Conservation (phyloP, 2,888 invertebrate genomes). For the Platycheirus rosarum region DNA sequence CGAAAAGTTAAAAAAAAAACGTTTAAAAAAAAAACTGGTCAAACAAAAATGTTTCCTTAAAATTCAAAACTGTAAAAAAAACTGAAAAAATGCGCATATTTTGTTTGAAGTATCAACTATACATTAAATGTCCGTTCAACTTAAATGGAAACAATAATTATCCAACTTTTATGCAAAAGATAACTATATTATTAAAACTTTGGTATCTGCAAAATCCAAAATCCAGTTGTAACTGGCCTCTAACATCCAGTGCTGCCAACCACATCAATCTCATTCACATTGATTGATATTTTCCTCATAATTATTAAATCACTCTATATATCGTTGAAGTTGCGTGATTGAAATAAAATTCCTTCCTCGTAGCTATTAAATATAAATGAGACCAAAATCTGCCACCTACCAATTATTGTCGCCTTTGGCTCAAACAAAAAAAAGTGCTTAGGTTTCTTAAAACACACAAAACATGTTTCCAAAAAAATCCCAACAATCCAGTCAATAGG, state of each 20-base stretch:
- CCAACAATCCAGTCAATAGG: conserved; percentile 31
- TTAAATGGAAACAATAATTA: too few relatives aligned
- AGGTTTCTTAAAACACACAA: conserved; percentile 6
- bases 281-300: neutral
- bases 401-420: conserved; percentile 26
- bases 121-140: too few relatives aligned
- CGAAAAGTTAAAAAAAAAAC: too few relatives aligned
- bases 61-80: too few relatives aligned
- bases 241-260: neutral
- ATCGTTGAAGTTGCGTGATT: neutral
- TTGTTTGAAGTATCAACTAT: too few relatives aligned
- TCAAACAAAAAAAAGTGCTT: neutral
- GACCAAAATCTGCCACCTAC: conserved; percentile 22
- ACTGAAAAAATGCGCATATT: too few relatives aligned
- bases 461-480: conserved; percentile 16
- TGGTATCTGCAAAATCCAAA: too few relatives aligned
- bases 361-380: conserved; percentile 16
- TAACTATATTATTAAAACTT: too few relatives aligned
- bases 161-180: too few relatives aligned
- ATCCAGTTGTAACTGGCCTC: too few relatives aligned
- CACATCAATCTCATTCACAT: neutral
- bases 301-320: neutral
- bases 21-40: too few relatives aligned
- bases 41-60: too few relatives aligned
- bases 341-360: conserved; percentile 5